A percentile compares a stretch with the other conserved stretches of the same genome.
phyloP scores from a whole-genome alignment of 2,888 invertebrate species.

The Synanthedon andrenaeformis region DNA sequence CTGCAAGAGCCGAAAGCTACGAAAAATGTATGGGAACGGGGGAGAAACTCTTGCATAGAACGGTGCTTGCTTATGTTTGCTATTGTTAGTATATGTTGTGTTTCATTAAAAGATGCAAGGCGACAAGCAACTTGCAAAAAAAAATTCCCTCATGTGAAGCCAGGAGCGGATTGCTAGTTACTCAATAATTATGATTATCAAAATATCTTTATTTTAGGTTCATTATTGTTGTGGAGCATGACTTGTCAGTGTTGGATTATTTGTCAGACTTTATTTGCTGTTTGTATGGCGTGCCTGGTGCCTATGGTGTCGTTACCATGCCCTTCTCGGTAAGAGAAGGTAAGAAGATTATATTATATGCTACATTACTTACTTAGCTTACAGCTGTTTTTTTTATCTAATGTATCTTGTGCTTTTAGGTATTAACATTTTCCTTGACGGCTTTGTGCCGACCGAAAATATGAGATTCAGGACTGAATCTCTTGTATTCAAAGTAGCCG shows the following conservation, averaged over 20 bases:
- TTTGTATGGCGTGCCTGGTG: constrained; percentile 97
- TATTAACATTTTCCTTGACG: constrained; percentile 99
- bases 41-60: too few relatives aligned
- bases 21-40: too few relatives aligned
- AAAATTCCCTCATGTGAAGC: too few relatives aligned
- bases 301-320: constrained; percentile 99
- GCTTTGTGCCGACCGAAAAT: constrained; percentile 99
- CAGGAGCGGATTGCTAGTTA: not conserved
- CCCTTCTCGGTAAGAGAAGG: constrained; percentile 99
- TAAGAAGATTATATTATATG: constrained; percentile 19
- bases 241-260: constrained; percentile 98
- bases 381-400: constrained; percentile 8
- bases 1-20: too few relatives aligned
- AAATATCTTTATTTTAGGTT: constrained; percentile 70
- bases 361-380: not conserved
- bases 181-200: too few relatives aligned
- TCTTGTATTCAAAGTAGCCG: constrained; percentile 97
- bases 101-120: too few relatives aligned
- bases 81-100: too few relatives aligned
- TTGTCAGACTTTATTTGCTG: constrained; percentile 99
- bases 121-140: too few relatives aligned
- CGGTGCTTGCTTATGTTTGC: too few relatives aligned
- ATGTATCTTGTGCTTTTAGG: constrained; percentile 51
- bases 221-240: constrained; percentile 99
- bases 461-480: constrained; percentile 97